Conservation (phyloP, 2,797 vertebrate genomes). For the Lates japonicus region DNA sequence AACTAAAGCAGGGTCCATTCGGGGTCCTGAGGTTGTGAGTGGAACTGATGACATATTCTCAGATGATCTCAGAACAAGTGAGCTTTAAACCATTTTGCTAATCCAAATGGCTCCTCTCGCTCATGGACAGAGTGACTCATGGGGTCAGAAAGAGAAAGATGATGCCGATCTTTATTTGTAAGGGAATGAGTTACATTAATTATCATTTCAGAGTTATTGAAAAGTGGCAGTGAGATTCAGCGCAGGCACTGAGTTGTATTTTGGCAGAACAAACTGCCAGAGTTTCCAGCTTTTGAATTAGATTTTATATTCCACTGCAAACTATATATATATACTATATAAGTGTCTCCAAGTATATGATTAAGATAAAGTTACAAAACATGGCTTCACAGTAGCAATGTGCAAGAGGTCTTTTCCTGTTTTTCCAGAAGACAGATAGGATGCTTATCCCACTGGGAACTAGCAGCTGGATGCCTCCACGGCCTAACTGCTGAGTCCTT, state of each 20-base stretch:
- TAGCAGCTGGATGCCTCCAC: constrained; percentile 57
- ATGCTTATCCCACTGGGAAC: constrained; percentile 48
- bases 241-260: background rate
- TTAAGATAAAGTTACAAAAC: constrained; percentile 37
- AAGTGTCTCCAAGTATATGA: constrained; percentile 7
- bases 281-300: constrained; percentile 16
- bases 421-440: constrained; percentile 57
- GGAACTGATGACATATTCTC: constrained; percentile 74
- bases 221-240: constrained; percentile 1
- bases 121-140: constrained; percentile 56
- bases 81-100: constrained; percentile 48
- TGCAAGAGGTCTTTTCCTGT: constrained; percentile 46
- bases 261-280: constrained; percentile 23
- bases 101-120: constrained; percentile 60
- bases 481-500: constrained; percentile 56
- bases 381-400: constrained; percentile 26
- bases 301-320: background rate
- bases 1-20: constrained; percentile 51
- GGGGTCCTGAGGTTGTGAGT: constrained; percentile 36
- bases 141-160: constrained; percentile 38
- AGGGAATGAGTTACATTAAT: background rate
- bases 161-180: constrained; percentile 9
- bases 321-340: too few species aligned
- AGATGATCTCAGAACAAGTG: constrained; percentile 72
- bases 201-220: background rate